These are phyloP conservation scores for Trichoplusia ni DNA, from an alignment of 1,140 invertebrate species.

Conservation along the genomic window DNA sequence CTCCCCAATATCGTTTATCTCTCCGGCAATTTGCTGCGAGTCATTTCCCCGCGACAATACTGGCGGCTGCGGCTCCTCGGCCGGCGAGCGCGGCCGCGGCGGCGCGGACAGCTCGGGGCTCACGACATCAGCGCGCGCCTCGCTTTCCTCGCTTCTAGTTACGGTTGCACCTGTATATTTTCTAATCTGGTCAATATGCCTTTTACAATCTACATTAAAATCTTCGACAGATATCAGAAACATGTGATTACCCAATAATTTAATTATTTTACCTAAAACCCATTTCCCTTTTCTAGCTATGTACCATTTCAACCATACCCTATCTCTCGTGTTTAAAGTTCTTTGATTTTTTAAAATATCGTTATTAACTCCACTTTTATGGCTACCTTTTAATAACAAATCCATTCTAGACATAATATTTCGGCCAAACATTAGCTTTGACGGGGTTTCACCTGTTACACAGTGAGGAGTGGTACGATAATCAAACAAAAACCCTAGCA, in stretches of 20 bases:
- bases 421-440: conserved; percentile 31
- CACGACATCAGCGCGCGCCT: neutral
- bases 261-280: neutral
- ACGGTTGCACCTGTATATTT: neutral
- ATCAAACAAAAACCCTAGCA: conserved; percentile 29
- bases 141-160: neutral
- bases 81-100: neutral
- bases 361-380: neutral
- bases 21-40: no score
- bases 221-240: neutral
- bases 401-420: neutral
- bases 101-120: neutral
- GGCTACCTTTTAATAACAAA: neutral
- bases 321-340: neutral
- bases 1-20: no score
- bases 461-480: conserved; percentile 36
- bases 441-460: conserved; percentile 26
- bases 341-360: neutral
- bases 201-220: neutral
- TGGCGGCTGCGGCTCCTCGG: neutral
- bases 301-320: neutral
- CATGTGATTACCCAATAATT: neutral
- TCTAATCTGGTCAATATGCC: neutral
- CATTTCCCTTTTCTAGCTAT: neutral
- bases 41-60: no score